Evolutionary conservation across 1,140 invertebrate genomes (phyloP).

Genomic region (Andricus grossulariae): DNA sequence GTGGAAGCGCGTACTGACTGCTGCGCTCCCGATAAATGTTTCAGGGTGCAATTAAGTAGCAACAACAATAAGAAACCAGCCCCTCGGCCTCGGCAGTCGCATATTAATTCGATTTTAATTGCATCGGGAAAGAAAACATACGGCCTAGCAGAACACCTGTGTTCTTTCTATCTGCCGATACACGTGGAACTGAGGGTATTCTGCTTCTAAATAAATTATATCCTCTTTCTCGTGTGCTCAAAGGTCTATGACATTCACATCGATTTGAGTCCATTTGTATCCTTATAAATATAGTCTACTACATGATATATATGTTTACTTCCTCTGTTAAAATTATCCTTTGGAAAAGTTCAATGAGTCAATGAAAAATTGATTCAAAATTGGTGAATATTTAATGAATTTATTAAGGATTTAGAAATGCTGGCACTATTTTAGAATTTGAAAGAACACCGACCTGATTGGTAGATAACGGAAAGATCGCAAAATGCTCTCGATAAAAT

Average conservation of each 20-base stretch:
- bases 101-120: slow-evolving; percentile 63
- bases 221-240: not conserved
- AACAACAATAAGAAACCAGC: slow-evolving; percentile 55
- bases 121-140: slow-evolving; percentile 49
- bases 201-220: slow-evolving; percentile 19
- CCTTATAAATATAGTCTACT: not conserved
- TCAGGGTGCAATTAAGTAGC: slow-evolving; percentile 58
- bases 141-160: slow-evolving; percentile 50
- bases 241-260: slow-evolving; percentile 10
- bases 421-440: no score
- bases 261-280: not conserved
- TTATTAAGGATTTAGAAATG: no score
- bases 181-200: slow-evolving; percentile 26
- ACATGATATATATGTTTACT: no score
- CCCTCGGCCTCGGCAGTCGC: slow-evolving; percentile 53
- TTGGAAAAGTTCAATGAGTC: no score
- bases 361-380: no score
- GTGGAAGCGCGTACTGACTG: slow-evolving; percentile 29
- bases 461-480: no score
- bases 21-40: slow-evolving; percentile 57
- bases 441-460: no score
- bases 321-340: no score
- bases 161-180: slow-evolving; percentile 15
- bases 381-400: no score
- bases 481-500: no score